Base-by-base conservation (phyloP, 2,888 invertebrate genomes). In the Synergus umbraculus region DNA sequence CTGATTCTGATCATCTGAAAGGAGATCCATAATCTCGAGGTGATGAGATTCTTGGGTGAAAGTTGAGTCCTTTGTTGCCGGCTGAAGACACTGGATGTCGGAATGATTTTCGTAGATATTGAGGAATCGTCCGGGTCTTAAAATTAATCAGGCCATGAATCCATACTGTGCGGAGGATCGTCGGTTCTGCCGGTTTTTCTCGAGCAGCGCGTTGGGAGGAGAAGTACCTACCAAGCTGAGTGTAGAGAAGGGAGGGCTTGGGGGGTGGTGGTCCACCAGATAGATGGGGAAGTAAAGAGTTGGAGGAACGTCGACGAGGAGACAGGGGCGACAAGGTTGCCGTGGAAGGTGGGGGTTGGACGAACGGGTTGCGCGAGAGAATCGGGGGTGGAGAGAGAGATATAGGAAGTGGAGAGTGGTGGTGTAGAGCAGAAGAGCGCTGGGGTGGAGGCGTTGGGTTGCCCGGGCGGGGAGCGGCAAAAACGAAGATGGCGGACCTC, bases 401-500 rank as follows among this genome's bases (percentile, higher is more conserved):
- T 73, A 73, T 73, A 73, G 73, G 54, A 73, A 73, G 73, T 58
- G 41, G 54, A 73, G 73, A 73, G 73, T 73, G 73, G 78, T 66
- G 80, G 58, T 65, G 79, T 76, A 81, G 76, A 80, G 83, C 84
- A 85, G 85, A 85, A 82, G 73, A 73, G 85, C 83, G 86, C 85
- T 82, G 84, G 86, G 85, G 84, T 83, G 81, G 85, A 85, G 87
- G 86, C 85, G 85, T 84, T 86, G 85, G 85, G 85, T 87, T 84
- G 84, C 87, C 88, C 87, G 88, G 89, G 87, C 86, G 87, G 87
- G 89, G 87, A 88, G 87, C 85, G 89, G 87, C 87, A 87, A 88
- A 85, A 88, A 88, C 83, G 87, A 90, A 90, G 88, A 90, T 90
- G 90, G 90, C 90, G 88, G 89, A 86, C 84, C 85, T 84, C 84